A percentile compares a stretch with the other conserved stretches of the same genome.
Conservation (phyloP, 2,797 vertebrate genomes). For the Danio aesculapii region DNA sequence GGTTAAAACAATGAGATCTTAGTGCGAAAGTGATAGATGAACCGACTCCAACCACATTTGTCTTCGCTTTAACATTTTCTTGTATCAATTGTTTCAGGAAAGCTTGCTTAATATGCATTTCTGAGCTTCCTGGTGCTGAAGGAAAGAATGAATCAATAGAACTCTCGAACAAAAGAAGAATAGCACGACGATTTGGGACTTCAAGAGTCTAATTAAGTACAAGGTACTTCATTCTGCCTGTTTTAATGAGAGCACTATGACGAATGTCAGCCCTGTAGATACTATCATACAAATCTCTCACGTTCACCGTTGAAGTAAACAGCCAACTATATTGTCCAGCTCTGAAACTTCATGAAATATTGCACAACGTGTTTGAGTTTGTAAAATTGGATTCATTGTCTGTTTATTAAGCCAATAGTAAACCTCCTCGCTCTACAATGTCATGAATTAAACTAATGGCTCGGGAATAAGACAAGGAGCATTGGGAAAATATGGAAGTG, state of each 20-base stretch:
- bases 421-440: constrained; percentile 25
- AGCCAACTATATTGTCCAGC: constrained; percentile 1
- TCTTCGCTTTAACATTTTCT: constrained; percentile 49
- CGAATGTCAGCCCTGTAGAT: not conserved
- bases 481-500: constrained; percentile 37
- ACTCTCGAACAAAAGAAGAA: constrained; percentile 32
- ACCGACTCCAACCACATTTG: constrained; percentile 42
- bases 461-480: constrained; percentile 34
- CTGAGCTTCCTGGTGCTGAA: constrained; percentile 14
- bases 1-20: constrained; percentile 53
- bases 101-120: constrained; percentile 55
- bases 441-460: constrained; percentile 44
- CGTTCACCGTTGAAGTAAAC: not conserved
- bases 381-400: constrained; percentile 1
- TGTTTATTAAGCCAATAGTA: constrained; percentile 37
- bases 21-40: constrained; percentile 52
- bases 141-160: constrained; percentile 46
- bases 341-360: constrained; percentile 16
- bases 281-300: not conserved
- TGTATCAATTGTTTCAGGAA: constrained; percentile 51
- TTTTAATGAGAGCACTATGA: constrained; percentile 21
- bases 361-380: constrained; percentile 11
- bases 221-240: constrained; percentile 19
- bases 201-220: constrained; percentile 33
- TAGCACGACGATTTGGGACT: constrained; percentile 32